These are phyloP conservation scores for Alligator mississippiensis DNA, from an alignment of 2,113 vertebrate genomes.

Conservation along the genomic window DNA sequence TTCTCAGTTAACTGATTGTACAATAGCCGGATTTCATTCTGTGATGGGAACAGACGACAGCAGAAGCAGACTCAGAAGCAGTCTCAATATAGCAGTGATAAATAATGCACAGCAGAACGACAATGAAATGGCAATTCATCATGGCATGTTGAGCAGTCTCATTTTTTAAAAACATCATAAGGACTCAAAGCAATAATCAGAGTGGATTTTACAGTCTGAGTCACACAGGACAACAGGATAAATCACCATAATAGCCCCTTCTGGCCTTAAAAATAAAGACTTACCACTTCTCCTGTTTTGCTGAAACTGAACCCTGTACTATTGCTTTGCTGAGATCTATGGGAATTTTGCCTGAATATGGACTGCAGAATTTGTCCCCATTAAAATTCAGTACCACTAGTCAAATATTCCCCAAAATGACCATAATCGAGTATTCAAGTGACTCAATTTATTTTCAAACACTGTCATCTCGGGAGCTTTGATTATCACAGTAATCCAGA, in stretches of 20 bases:
- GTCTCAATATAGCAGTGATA: neutral
- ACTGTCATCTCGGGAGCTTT: neutral
- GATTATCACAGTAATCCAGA: neutral
- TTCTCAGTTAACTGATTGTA: constrained; percentile 86
- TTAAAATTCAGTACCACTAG: constrained; percentile 2
- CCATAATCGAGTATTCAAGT: neutral
- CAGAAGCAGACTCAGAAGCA: neutral
- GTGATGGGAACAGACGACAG: constrained; percentile 55
- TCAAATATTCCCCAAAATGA: constrained; percentile 6
- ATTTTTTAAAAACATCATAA: neutral
- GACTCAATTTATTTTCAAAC: neutral
- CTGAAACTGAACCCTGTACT: constrained; percentile 21
- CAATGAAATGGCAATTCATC: neutral
- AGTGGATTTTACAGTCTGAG: neutral
- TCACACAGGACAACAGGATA: neutral
- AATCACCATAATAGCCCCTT: neutral
- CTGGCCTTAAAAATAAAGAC: neutral
- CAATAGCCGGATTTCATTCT: constrained; percentile 83
- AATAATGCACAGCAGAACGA: constrained; percentile 8
- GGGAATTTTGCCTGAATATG: constrained; percentile 9
- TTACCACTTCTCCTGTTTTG: constrained; percentile 22
- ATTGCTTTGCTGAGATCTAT: neutral
- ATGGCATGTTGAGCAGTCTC: neutral
- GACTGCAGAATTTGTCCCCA: neutral
- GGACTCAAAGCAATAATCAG: neutral